Evolutionary conservation across 2,113 vertebrate genomes (phyloP), one percentile per base, ranked within the genome.

Genomic region (Chinchilla lanigera): DNA sequence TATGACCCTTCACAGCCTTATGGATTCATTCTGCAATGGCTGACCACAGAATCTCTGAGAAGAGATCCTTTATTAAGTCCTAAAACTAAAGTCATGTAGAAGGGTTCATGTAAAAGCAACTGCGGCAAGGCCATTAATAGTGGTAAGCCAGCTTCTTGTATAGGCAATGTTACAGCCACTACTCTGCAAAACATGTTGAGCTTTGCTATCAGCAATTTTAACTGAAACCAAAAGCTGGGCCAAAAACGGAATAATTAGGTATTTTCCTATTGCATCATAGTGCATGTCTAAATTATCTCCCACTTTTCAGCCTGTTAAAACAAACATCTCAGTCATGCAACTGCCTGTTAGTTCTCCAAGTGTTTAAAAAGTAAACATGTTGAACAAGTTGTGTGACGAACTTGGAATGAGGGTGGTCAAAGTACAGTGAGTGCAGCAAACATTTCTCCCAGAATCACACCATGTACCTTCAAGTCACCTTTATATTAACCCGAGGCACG

Each of bases 221-320:
- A 96, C 94, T 90, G 96, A 98, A 95, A 93, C 65, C 60, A 83
- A 96, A 95, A 54, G 85, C 82, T 61, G 96, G 96, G 97, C 94
- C 96, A 78, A 94, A 94, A 88, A 84, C 41, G 83, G 95, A 97
- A 89, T 95, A 96, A 96, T 97, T 96, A 89, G 95, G 86, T 86
- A 96, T 97, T 97, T 97, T 97, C 96, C 96, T 97, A 92, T 95
- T 97, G 96, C 94, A 92, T 97, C 96, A 95, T 7, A 86, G 50
- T 30, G 13, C 50, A 63, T 60, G 92, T 93, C 84, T 93, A 96
- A 97, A 94, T 91, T 80, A 95, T 92, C 96, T 97, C 96, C 92
- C 71, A 54, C 71, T 95, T 96, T 94, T 96, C 93, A 80, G 94
- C 86, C 77, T 97, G 95, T 96, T 97, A 81, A 97, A 97, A 98